phyloP scores from a whole-genome alignment of 2,113 vertebrate genomes.

The Cepphus grylle region DNA sequence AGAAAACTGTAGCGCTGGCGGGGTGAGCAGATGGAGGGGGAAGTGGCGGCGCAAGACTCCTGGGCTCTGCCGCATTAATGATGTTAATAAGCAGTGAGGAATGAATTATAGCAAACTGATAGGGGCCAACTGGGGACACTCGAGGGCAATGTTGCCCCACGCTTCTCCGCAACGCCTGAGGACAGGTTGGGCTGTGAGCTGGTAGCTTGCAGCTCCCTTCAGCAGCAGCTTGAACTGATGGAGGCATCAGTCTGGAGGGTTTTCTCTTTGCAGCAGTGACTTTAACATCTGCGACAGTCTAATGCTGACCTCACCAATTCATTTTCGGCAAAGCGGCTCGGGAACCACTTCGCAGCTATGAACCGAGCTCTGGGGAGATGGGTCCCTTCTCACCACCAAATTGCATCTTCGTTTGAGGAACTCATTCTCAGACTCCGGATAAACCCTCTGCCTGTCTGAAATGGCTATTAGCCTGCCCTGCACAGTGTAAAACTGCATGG shows the following conservation, averaged over 20 bases:
- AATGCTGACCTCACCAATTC: not conserved
- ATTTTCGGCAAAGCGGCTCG: not conserved
- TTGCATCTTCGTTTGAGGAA: not conserved
- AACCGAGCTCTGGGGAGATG: not conserved
- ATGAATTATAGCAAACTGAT: not conserved
- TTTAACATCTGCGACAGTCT: not conserved
- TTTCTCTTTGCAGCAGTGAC: not conserved
- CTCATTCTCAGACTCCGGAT: not conserved
- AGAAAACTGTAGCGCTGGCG: fast-evolving
- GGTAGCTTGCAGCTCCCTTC: not conserved
- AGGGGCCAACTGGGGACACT: not conserved
- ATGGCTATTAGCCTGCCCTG: not conserved
- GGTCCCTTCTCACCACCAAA: not conserved
- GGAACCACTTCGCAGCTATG: not conserved
- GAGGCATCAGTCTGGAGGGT: not conserved
- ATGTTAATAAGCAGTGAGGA: not conserved
- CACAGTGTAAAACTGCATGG: not conserved
- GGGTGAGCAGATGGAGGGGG: not conserved
- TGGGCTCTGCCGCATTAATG: not conserved
- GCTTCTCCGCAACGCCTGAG: not conserved
- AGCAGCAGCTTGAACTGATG: not conserved
- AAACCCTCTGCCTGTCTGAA: not conserved
- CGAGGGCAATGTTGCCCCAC: too few relatives aligned
- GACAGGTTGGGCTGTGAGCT: not conserved
- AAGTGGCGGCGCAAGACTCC: fast-evolving